phyloP scores from a whole-genome alignment of 2,113 vertebrate genomes.

The Malaclemys terrapin region DNA sequence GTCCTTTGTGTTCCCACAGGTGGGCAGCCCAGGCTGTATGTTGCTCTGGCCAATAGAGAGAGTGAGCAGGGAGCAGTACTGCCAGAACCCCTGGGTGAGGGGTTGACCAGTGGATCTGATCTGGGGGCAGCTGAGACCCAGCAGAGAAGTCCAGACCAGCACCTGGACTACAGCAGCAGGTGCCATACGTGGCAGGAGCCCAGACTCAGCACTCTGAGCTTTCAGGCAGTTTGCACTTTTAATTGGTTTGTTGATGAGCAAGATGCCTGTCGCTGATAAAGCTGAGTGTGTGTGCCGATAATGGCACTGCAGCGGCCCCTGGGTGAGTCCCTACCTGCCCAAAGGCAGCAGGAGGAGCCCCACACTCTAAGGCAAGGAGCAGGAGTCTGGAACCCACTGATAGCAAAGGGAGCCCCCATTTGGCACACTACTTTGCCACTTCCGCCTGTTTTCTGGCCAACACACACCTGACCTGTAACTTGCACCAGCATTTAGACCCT shows the following conservation, averaged over 20 bases:
- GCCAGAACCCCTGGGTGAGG: neutral
- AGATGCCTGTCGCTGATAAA: neutral
- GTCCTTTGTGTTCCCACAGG: neutral
- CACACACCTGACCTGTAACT: fast-evolving
- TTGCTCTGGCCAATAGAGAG: neutral
- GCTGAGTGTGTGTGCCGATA: fast-evolving
- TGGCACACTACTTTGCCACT: neutral
- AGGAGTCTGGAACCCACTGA: neutral
- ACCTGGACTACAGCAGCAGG: neutral
- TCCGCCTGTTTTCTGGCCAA: neutral
- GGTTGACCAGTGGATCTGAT: neutral
- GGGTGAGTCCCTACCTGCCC: neutral
- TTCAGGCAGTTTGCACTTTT: neutral
- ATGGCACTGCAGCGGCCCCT: neutral
- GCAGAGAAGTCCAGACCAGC: neutral
- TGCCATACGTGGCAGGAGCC: neutral
- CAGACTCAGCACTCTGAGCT: neutral
- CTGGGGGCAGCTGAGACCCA: neutral
- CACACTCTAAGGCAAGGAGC: neutral
- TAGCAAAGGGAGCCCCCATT: neutral
- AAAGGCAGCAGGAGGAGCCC: neutral
- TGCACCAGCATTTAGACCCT: neutral
- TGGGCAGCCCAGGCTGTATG: neutral
- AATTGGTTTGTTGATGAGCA: neutral
- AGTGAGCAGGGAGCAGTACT: fast-evolving